These are phyloP conservation scores for Xestia ashworthii DNA, from an alignment of 2,888 invertebrate species.

Conservation along the genomic window DNA sequence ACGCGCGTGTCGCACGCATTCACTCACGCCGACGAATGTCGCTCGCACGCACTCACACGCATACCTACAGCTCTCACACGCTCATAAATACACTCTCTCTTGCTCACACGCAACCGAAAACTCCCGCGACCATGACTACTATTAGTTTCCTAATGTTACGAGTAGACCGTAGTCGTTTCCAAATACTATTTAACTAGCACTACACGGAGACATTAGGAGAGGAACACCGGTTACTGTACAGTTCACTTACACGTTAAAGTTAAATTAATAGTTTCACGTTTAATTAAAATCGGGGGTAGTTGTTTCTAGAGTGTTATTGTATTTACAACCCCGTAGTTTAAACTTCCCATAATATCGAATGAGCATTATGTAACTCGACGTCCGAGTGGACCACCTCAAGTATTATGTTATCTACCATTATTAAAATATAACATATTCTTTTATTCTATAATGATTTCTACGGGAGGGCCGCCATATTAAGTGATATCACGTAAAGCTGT, in stretches of 20 bases:
- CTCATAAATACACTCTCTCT: constrained; percentile 60
- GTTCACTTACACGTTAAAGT: constrained; percentile 82
- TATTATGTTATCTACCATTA: constrained; percentile 82
- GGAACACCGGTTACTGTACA: constrained; percentile 90
- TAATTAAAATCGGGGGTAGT: constrained; percentile 84
- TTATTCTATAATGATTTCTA: constrained; percentile 80
- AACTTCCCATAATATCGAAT: constrained; percentile 82
- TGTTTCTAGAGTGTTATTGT: constrained; percentile 79
- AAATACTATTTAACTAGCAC: constrained; percentile 85
- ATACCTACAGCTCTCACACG: constrained; percentile 61
- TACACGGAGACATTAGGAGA: constrained; percentile 88
- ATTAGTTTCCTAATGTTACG: constrained; percentile 81
- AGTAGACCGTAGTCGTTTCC: constrained; percentile 82
- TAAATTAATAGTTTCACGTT: constrained; percentile 82
- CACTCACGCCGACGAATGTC: constrained; percentile 57
- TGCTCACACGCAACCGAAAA: constrained; percentile 75
- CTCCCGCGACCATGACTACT: constrained; percentile 77
- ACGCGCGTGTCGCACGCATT: constrained; percentile 52
- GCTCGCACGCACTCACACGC: constrained; percentile 62
- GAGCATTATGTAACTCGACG: constrained; percentile 86
- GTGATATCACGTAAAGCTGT: constrained; percentile 90
- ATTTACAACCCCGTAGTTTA: constrained; percentile 84
- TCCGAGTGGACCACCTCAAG: constrained; percentile 82
- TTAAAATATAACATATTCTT: constrained; percentile 88
- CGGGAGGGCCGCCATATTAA: constrained; percentile 85